These are phyloP conservation scores for Sinelater perroti DNA, from an alignment of 2,888 invertebrate genomes.

Conservation along the genomic window DNA sequence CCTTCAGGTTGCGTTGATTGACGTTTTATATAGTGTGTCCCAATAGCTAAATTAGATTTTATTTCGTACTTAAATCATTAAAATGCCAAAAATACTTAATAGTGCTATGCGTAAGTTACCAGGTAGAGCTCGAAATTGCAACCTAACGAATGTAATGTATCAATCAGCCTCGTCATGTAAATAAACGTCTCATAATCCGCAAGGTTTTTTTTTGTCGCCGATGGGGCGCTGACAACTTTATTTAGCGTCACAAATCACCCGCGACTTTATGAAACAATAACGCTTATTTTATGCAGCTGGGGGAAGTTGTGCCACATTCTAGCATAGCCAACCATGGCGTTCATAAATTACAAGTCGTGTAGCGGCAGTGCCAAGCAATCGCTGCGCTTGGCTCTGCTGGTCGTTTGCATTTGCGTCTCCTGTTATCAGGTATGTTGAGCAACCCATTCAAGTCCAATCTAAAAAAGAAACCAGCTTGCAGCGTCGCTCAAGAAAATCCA, in stretches of 20 bases:
- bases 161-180: no score
- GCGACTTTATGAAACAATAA: conserved; percentile 12
- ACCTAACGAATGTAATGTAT: no score
- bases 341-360: conserved; percentile 53
- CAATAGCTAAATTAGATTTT: not conserved
- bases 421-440: conserved; percentile 66
- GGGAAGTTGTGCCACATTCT: not conserved
- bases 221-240: conserved; percentile 20
- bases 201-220: no score
- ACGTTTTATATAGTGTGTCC: no score
- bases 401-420: conserved; percentile 66
- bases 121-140: not conserved
- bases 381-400: conserved; percentile 65
- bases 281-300: not conserved
- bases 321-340: conserved; percentile 10
- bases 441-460: no score
- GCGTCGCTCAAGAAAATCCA: conserved; percentile 69
- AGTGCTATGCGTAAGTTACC: conserved; percentile 26
- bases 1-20: no score
- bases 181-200: no score
- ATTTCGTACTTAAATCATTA: conserved; percentile 23
- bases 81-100: conserved; percentile 21
- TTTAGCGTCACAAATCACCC: conserved; percentile 12
- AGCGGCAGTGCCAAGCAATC: conserved; percentile 65
- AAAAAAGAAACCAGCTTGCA: conserved; percentile 60